A percentile compares a stretch with the other conserved stretches of the same genome.
phyloP scores from a whole-genome alignment of 2,113 vertebrate genomes.

The Mandrillus leucophaeus region DNA sequence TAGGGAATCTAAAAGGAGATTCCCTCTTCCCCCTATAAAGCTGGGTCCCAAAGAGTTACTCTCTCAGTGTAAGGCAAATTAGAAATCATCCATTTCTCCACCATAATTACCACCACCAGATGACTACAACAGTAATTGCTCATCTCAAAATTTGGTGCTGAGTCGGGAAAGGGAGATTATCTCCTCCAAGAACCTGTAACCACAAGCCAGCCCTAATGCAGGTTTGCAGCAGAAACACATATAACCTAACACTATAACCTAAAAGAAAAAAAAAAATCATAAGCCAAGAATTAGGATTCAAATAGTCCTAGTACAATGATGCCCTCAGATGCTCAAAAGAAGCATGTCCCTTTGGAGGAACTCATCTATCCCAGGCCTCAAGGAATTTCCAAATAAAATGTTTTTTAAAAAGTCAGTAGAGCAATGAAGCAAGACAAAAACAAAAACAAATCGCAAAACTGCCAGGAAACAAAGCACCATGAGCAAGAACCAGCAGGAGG shows the following conservation, averaged over 20 bases:
- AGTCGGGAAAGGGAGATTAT: not conserved
- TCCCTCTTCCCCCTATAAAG: not conserved
- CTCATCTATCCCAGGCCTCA: not conserved
- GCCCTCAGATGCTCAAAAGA: not conserved
- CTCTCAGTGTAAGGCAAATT: not conserved
- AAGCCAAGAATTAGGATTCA: not conserved
- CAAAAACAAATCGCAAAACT: not conserved
- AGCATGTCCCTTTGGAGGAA: not conserved
- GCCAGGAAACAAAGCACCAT: slow-evolving; percentile 1
- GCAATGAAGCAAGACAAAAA: not conserved
- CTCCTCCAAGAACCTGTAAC: not conserved
- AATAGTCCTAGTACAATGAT: not conserved
- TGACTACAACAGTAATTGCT: not conserved
- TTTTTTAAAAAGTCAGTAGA: not conserved
- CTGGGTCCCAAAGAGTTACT: not conserved
- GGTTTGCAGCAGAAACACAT: not conserved
- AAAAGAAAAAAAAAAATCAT: not conserved
- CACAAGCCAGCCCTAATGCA: not conserved
- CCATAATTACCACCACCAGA: not conserved
- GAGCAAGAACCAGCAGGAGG: not conserved
- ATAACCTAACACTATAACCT: not conserved
- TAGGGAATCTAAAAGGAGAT: not conserved
- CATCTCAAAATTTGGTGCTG: not conserved
- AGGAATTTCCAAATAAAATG: not conserved
- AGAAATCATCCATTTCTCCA: not conserved